These are phyloP conservation scores for Micromesistius poutassou DNA, from an alignment of 2,797 vertebrate species.

Conservation along the genomic window DNA sequence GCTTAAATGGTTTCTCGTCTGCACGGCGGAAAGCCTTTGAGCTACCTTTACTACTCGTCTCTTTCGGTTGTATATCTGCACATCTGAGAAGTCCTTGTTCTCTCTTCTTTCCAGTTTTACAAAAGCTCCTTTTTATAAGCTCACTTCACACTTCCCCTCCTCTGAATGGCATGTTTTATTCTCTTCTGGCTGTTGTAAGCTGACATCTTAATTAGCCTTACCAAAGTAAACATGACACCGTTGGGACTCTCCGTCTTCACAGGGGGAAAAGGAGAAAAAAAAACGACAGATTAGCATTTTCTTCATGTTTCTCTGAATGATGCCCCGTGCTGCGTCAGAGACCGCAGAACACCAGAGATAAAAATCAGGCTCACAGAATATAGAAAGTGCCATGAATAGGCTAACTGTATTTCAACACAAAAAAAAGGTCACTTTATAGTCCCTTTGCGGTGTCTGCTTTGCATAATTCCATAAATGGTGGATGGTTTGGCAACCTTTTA, in stretches of 20 bases:
- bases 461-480: slow-evolving; percentile 59
- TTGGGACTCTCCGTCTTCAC: slow-evolving; percentile 51
- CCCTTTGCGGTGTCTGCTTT: slow-evolving; percentile 52
- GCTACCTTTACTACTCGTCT: not conserved
- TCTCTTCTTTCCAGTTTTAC: not conserved
- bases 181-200: slow-evolving; percentile 12
- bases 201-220: slow-evolving; percentile 50
- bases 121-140: not conserved
- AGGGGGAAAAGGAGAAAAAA: slow-evolving; percentile 42
- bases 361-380: slow-evolving; percentile 58
- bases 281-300: slow-evolving; percentile 52
- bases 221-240: slow-evolving; percentile 53
- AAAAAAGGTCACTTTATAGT: slow-evolving; percentile 64
- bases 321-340: slow-evolving; percentile 30
- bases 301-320: slow-evolving; percentile 54
- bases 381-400: slow-evolving; percentile 57
- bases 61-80: not conserved
- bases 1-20: not conserved
- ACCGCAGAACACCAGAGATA: slow-evolving; percentile 48
- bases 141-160: not conserved
- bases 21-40: not conserved
- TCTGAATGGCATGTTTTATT: not conserved
- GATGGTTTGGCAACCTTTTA: slow-evolving; percentile 48
- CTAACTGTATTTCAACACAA: slow-evolving; percentile 55
- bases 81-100: not conserved